Base-by-base conservation (phyloP, 2,113 vertebrate species). In the Xerus inauris region DNA sequence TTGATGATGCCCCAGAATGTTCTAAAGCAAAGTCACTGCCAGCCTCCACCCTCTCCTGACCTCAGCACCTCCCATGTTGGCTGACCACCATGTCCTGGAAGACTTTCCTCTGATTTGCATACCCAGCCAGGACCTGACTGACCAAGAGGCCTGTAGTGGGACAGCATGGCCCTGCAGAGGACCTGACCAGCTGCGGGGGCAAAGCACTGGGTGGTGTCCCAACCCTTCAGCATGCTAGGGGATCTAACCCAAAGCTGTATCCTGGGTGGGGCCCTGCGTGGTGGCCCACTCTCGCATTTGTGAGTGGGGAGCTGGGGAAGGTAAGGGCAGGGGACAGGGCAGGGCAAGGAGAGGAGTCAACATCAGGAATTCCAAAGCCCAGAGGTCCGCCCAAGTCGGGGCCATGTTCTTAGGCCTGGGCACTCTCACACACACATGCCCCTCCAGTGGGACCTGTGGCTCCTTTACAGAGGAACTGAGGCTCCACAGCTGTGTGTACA, bases 321-420 rank as follows among this genome's bases (percentile, higher is more conserved):
- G 20, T 2, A 19, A 40, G 32, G n/a, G 11, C 4, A 30, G 12
- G 87, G 32, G 45, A 30, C 72, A 16, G 0, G 3, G 72, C 8
- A 13, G 13, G 20, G 51, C 20, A 24, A 83, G n/a, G n/a, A 40
- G 45, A 19, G 54, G 28, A 64, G 24, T 28, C 42, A 32, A 9
- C 24, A 0, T 47, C 72, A 24, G 32, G 67, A 45, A 17, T 51
- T 14, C 54, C 35, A 19, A 0, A 0, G 42, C 4, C 38, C 69
- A 62, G 49, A 20, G 32, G 57, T 17, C 13, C 0, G 26, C 62
- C 17, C 14, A 3, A 32, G 38, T 24, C 30, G 28, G 14, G 5
- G 6, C 8, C 1, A 8, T 2, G 12, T 75, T 4, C 7, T 12
- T 14, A 24, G 26, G 30, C 49, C 2, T 14, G 2, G 0, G 1